These are phyloP conservation scores for Volucella zonaria DNA, from an alignment of 2,888 invertebrate species.

Conservation along the genomic window DNA sequence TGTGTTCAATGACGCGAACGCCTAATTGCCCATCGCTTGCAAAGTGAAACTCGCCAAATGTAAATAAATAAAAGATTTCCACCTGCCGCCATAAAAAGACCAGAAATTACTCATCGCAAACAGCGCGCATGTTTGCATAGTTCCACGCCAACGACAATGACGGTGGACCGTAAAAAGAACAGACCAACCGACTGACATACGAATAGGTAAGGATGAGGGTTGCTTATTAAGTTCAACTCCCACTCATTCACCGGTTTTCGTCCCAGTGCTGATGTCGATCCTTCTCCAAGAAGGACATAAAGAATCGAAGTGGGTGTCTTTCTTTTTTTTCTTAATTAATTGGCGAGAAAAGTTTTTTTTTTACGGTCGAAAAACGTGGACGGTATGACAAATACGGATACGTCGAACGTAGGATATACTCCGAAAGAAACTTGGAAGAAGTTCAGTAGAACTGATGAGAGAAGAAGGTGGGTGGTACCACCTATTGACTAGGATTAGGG, in stretches of 20 bases:
- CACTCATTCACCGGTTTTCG: constrained; percentile 13
- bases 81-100: constrained; percentile 49
- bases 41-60: constrained; percentile 41
- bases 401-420: constrained; percentile 26
- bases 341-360: constrained; percentile 33
- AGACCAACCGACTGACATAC: constrained; percentile 1
- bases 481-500: constrained; percentile 12
- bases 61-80: constrained; percentile 54
- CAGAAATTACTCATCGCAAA: constrained; percentile 47
- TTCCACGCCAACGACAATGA: not conserved
- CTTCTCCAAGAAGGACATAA: too few relatives aligned
- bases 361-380: constrained; percentile 33
- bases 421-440: not conserved
- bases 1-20: constrained; percentile 23
- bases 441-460: constrained; percentile 32
- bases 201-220: constrained; percentile 9
- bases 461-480: constrained; percentile 6
- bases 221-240: constrained; percentile 41
- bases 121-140: not conserved
- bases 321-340: constrained; percentile 59
- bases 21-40: constrained; percentile 19
- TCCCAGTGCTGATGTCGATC: not conserved
- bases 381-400: constrained; percentile 21
- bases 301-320: not conserved
- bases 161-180: not conserved